phyloP scores from a whole-genome alignment of 2,888 invertebrate genomes.

The Stomorhina lunata region DNA sequence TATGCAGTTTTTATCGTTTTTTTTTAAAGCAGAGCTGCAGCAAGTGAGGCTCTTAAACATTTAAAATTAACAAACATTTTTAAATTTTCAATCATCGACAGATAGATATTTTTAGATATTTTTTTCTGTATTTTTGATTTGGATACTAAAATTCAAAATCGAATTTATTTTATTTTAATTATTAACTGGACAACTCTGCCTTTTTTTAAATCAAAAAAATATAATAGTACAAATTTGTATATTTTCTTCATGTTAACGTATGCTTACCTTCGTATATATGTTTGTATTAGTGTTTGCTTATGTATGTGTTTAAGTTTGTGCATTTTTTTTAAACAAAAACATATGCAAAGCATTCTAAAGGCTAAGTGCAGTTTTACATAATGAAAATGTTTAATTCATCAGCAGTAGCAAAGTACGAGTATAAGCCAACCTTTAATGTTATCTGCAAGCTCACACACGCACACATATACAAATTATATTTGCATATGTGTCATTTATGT shows the following conservation, averaged over 20 bases:
- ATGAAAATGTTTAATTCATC: conserved; percentile 70
- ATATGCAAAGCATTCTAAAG: conserved; percentile 59
- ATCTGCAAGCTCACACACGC: conserved; percentile 16
- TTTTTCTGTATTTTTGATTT: no score
- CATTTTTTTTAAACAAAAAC: conserved; percentile 45
- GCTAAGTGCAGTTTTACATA: conserved; percentile 67
- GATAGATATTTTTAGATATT: no score
- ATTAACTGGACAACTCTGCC: conserved; percentile 50
- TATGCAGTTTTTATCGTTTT: background rate
- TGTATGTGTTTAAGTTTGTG: background rate
- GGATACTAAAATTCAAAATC: background rate
- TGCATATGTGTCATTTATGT: background rate
- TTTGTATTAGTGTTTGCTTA: background rate
- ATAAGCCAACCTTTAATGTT: conserved; percentile 63
- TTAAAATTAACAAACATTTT: background rate
- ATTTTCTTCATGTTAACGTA: conserved; percentile 6
- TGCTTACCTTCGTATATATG: background rate
- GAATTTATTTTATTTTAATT: conserved; percentile 11
- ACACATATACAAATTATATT: background rate
- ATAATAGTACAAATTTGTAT: conserved; percentile 29
- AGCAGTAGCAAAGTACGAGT: conserved; percentile 56
- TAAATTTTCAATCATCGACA: no score
- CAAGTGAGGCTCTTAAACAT: background rate
- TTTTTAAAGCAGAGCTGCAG: background rate
- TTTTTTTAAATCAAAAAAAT: conserved; percentile 3